Percentiles rank a stretch among this genome's conserved stretches.
Conservation (phyloP, 2,797 vertebrate genomes). For the Adrianichthys oophorus region DNA sequence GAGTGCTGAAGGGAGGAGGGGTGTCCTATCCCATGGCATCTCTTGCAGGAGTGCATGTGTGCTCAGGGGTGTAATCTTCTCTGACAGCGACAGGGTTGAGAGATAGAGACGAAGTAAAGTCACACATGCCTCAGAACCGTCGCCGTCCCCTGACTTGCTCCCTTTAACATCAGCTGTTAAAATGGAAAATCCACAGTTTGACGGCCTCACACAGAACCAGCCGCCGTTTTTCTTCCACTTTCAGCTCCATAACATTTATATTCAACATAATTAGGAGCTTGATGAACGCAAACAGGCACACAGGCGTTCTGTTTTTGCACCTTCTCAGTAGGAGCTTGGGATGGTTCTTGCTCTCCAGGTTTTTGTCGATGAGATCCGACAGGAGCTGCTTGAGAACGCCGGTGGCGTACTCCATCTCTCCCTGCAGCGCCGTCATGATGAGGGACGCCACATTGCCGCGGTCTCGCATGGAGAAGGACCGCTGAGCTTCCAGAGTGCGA, state of each 20-base stretch:
- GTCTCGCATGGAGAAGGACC: conserved; percentile 98
- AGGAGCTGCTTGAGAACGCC: conserved; percentile 97
- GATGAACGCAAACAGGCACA: conserved; percentile 11
- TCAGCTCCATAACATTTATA: no score
- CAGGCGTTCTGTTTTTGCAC: conserved; percentile 63
- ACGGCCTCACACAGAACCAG: conserved; percentile 6
- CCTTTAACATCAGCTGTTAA: conserved; percentile 8
- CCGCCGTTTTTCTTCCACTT: no score
- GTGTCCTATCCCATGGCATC: conserved; percentile 42
- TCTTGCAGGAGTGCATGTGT: conserved; percentile 62
- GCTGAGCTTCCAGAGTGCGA: conserved; percentile 93
- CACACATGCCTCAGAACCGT: conserved; percentile 52
- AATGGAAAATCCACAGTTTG: conserved; percentile 10
- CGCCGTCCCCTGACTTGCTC: conserved; percentile 16
- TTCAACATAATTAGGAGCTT: conserved; percentile 1
- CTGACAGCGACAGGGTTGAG: conserved; percentile 74
- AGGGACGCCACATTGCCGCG: conserved; percentile 96
- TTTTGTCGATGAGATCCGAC: conserved; percentile 97
- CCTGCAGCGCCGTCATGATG: conserved; percentile 97
- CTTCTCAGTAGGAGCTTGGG: conserved; percentile 93
- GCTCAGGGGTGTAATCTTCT: conserved; percentile 80
- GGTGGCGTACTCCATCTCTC: conserved; percentile 97
- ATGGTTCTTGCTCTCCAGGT: conserved; percentile 98
- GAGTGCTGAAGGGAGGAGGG: conserved; percentile 21
- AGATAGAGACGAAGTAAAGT: conserved; percentile 48